Evolutionary conservation across 2,797 vertebrate species (phyloP), one percentile per base, ranked within the genome.

Genomic region (Parambassis ranga): DNA sequence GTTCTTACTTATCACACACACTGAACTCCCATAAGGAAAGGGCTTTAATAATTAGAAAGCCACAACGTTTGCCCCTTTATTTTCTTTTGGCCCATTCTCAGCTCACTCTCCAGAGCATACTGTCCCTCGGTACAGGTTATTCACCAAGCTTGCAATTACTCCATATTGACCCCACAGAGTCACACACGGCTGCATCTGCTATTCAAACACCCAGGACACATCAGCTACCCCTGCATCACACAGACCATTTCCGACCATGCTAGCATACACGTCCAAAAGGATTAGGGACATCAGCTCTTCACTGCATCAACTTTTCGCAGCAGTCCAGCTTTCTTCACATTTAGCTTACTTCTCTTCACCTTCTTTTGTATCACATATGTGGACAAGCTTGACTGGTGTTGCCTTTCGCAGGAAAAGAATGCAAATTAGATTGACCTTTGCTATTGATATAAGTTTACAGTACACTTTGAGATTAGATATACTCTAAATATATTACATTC

Each of bases 131-230:
- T 64, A 32, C 41, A 49, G 18, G 27, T 49, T 52, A 60, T 69
- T 69, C 57, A 72, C 56, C 61, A 75, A 43, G 42, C 33, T 77
- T 57, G 30, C 58, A 69, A 65, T 82, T 71, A 77, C 83, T 83
- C 71, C 56, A 24, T 11, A 44, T 57, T 61, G 52, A 82, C 64
- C 68, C 38, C 42, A n/a, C 5, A 42, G 59, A 63, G 23, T 66
- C 37, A 36, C 32, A 42, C 49, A 41, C 32, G 14, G 56, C 33
- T 30, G 27, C 10, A 1, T 11, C 47, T 43, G 7, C 38, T 63
- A 44, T 26, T 68, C 18, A 58, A 47, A 62, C 62, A 58, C 20
- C 16, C 36, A 51, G 47, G 16, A 65, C 62, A n/a, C n/a, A n/a
- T 33, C 37, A 37, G 13, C 24, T 22, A 14, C 31, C 39, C 74